Evolutionary conservation across 2,888 invertebrate genomes (phyloP).

Genomic region (Megaustenia siamemsis): DNA sequence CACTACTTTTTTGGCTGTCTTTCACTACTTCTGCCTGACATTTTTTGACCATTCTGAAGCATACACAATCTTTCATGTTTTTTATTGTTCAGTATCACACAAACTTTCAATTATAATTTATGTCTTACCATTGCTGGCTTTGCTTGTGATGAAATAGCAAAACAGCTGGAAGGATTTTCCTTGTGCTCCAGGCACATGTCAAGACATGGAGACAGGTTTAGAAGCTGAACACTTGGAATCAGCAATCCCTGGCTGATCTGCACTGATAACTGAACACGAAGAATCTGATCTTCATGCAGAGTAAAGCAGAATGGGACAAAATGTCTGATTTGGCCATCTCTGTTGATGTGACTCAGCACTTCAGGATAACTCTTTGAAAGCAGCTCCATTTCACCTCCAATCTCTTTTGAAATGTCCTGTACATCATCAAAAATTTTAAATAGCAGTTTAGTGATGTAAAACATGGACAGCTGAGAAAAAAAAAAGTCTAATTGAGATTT

Average conservation of each 20-base stretch:
- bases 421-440: too few relatives aligned
- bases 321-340: conserved; percentile 47
- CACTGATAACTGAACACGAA: conserved; percentile 68
- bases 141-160: conserved; percentile 50
- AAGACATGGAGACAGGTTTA: conserved; percentile 69
- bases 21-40: too few relatives aligned
- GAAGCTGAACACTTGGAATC: conserved; percentile 71
- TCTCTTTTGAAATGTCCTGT: conserved; percentile 40
- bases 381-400: conserved; percentile 36
- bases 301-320: conserved; percentile 58
- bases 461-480: too few relatives aligned
- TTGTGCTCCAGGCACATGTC: conserved; percentile 76
- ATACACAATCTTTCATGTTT: background rate
- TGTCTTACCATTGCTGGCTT: conserved; percentile 30
- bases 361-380: conserved; percentile 19
- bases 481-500: too few relatives aligned
- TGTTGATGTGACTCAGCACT: conserved; percentile 34
- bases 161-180: conserved; percentile 66
- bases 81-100: background rate
- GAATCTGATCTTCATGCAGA: conserved; percentile 60
- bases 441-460: too few relatives aligned
- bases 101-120: background rate
- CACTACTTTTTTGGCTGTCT: too few relatives aligned
- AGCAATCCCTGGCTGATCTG: conserved; percentile 65
- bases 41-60: too few relatives aligned